Conservation (phyloP, 1,140 invertebrate genomes). For the Charaxes varanes region DNA sequence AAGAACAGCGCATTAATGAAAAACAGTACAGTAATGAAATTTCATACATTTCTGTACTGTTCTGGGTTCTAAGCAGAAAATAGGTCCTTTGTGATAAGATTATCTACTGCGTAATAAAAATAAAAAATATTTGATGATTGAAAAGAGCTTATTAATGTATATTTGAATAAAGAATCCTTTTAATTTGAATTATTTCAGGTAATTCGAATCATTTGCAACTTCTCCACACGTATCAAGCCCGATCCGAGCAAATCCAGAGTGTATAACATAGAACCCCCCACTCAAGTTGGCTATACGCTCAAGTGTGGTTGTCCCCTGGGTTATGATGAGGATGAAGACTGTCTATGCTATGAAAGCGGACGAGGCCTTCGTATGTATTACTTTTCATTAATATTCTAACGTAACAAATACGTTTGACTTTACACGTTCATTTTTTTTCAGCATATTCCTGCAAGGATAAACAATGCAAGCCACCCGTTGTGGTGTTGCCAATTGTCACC, state of each 20-base stretch:
- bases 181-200: constrained; percentile 1
- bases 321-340: constrained; percentile 12
- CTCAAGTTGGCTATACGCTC: not conserved
- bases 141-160: constrained; percentile 1
- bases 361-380: constrained; percentile 4
- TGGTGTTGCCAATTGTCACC: constrained; percentile 50
- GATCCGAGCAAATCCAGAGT: not conserved
- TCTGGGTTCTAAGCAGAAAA: too few species aligned
- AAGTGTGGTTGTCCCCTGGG: constrained; percentile 14
- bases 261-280: constrained; percentile 7
- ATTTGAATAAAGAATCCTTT: constrained; percentile 1
- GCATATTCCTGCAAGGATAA: constrained; percentile 10
- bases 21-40: too few species aligned
- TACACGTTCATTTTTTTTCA: constrained; percentile 10
- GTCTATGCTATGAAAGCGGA: constrained; percentile 12
- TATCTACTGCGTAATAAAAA: too few species aligned
- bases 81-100: too few species aligned
- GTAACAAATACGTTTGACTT: not conserved
- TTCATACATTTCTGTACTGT: too few species aligned
- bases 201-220: constrained; percentile 12
- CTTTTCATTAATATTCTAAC: not conserved
- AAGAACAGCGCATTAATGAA: too few species aligned
- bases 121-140: too few species aligned
- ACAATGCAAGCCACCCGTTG: constrained; percentile 33
- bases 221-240: constrained; percentile 6